A percentile compares a stretch with the other conserved stretches of the same genome.
These are phyloP conservation scores for Schizothorax lantsangensis DNA, from an alignment of 2,797 vertebrate genomes.

Conservation along the genomic window DNA sequence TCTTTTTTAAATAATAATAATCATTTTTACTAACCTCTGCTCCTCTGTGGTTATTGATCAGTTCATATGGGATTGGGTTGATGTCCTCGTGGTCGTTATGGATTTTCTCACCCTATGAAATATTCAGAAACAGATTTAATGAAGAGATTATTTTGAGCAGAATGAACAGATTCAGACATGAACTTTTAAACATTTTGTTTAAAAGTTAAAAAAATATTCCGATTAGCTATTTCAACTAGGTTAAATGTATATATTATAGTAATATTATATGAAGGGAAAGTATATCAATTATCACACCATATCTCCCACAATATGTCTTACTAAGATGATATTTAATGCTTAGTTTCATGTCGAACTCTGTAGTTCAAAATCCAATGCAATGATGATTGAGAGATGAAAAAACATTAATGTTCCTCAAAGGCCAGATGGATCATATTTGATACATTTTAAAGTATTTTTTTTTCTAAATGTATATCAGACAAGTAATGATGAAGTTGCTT, in stretches of 20 bases:
- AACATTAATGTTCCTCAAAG: background rate
- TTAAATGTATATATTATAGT: background rate
- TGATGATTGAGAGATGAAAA: background rate
- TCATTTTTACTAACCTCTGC: constrained; percentile 61
- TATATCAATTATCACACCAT: background rate
- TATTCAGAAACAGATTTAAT: background rate
- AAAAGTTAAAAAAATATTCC: background rate
- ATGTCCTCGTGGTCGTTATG: constrained; percentile 13
- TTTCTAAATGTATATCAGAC: background rate
- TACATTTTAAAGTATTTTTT: background rate
- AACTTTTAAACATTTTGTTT: background rate
- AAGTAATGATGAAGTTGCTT: background rate
- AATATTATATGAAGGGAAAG: too few relatives aligned
- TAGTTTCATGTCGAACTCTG: background rate
- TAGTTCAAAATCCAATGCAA: background rate
- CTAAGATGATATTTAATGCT: background rate
- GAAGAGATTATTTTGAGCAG: background rate
- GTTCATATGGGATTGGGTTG: constrained; percentile 61
- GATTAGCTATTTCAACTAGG: background rate
- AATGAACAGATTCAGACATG: background rate
- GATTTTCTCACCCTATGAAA: constrained; percentile 27
- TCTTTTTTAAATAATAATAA: background rate
- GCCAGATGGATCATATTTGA: background rate
- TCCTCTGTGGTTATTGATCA: constrained; percentile 63
- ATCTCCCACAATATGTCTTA: background rate